A percentile compares a stretch with the other conserved stretches of the same genome.
Evolutionary conservation across 2,797 vertebrate species (phyloP).

Genomic region (Erpetoichthys calabaricus): DNA sequence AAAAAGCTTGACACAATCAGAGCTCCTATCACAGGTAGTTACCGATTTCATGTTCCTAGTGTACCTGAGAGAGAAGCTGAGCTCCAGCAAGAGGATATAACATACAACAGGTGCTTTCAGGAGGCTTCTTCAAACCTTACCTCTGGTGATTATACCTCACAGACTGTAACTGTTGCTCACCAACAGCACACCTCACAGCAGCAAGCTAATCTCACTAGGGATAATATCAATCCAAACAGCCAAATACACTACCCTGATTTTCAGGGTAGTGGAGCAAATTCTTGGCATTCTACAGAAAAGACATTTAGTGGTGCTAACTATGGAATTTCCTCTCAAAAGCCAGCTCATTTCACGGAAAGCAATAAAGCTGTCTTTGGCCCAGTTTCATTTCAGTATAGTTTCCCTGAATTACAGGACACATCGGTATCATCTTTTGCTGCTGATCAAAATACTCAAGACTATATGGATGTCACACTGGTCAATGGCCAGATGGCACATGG

Average conservation of each 20-base stretch:
- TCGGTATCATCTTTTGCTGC: conserved; percentile 50
- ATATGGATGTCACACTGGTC: conserved; percentile 41
- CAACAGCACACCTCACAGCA: conserved; percentile 34
- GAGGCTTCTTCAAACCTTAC: conserved; percentile 59
- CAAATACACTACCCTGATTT: conserved; percentile 67
- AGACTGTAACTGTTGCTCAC: conserved; percentile 40
- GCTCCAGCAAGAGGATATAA: conserved; percentile 61
- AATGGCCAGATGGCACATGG: conserved; percentile 47
- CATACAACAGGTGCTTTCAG: conserved; percentile 64
- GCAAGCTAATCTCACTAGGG: conserved; percentile 39
- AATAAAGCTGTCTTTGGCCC: conserved; percentile 50
- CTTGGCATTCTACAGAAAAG: conserved; percentile 71
- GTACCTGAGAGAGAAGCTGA: conserved; percentile 60
- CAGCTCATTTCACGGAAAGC: conserved; percentile 52
- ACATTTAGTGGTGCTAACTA: conserved; percentile 70
- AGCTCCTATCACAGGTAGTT: conserved; percentile 51
- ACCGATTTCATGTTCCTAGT: conserved; percentile 64
- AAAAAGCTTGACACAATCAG: conserved; percentile 59
- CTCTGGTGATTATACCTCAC: conserved; percentile 83
- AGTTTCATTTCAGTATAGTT: conserved; percentile 62
- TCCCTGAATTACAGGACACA: conserved; percentile 56
- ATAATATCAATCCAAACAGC: conserved; percentile 44
- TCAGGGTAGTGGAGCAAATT: conserved; percentile 50
- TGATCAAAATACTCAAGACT: conserved; percentile 48
- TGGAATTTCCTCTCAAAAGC: conserved; percentile 53